phyloP scores from a whole-genome alignment of 2,797 vertebrate species.

The Somateria mollissima region DNA sequence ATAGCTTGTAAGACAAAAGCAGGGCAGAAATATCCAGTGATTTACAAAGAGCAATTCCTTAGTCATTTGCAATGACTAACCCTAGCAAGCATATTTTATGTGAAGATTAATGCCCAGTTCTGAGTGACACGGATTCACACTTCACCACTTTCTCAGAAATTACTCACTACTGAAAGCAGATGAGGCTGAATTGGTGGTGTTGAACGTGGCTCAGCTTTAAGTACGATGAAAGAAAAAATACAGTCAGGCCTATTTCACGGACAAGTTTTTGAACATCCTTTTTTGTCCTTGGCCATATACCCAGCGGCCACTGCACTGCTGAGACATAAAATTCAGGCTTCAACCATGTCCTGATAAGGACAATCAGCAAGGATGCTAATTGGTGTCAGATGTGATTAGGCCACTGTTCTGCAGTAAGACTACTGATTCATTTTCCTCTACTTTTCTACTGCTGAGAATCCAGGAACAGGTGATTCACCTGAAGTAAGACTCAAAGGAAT shows the following conservation, averaged over 20 bases:
- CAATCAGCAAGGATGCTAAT: constrained; percentile 29
- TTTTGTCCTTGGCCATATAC: not conserved
- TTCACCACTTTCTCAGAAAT: not conserved
- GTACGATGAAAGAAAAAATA: not conserved
- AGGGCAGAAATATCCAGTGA: not conserved
- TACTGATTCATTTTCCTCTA: not conserved
- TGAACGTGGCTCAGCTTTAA: not conserved
- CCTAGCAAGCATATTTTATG: not conserved
- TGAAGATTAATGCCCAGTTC: not conserved
- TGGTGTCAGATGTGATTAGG: constrained; percentile 41
- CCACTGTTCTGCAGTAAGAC: not conserved
- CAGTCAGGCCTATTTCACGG: not conserved
- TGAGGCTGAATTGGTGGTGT: not conserved
- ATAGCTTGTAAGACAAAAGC: not conserved
- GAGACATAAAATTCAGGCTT: constrained; percentile 1
- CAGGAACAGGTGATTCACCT: not conserved
- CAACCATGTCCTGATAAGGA: not conserved
- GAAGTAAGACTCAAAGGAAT: not conserved
- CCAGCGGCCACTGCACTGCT: not conserved
- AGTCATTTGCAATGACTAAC: not conserved
- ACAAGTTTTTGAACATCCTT: not conserved
- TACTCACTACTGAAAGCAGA: not conserved
- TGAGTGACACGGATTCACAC: not conserved
- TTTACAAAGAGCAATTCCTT: not conserved
- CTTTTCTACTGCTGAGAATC: not conserved